These are phyloP conservation scores for Perca fluviatilis DNA, from an alignment of 2,113 vertebrate genomes.

Conservation along the genomic window DNA sequence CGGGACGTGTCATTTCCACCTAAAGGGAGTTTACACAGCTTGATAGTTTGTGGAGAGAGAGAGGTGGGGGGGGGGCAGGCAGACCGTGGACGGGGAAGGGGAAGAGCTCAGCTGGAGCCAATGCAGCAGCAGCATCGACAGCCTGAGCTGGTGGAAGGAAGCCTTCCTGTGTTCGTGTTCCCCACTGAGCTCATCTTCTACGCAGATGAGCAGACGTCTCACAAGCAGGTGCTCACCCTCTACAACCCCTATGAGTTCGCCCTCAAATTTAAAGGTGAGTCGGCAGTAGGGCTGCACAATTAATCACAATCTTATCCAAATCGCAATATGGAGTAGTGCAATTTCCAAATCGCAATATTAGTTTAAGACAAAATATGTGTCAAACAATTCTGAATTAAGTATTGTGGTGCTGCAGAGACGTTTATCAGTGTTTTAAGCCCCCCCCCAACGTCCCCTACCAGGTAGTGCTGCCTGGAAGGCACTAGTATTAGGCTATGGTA, in stretches of 20 bases:
- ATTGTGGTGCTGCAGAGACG: too few species aligned
- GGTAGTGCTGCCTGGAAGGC: too few species aligned
- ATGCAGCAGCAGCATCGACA: conserved; percentile 99
- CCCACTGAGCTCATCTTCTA: conserved; percentile 98
- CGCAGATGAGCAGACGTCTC: conserved; percentile 96
- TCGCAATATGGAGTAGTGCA: too few species aligned
- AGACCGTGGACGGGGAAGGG: conserved; percentile 82
- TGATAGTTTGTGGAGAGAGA: conserved; percentile 49
- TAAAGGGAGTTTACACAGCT: conserved; percentile 48
- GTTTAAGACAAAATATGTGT: too few species aligned
- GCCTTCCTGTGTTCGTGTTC: conserved; percentile 99
- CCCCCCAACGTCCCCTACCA: too few species aligned
- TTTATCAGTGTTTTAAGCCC: too few species aligned
- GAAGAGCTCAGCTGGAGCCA: conserved; percentile 91
- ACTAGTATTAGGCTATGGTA: too few species aligned
- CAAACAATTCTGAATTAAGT: too few species aligned
- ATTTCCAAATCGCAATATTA: too few species aligned
- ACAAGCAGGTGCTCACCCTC: conserved; percentile 99
- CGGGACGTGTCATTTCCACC: conserved; percentile 45
- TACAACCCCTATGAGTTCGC: conserved; percentile 99
- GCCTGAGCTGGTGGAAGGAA: conserved; percentile 99
- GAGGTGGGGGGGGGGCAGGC: conserved; percentile 53
- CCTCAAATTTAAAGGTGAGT: conserved; percentile 99
- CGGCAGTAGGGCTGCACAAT: too few species aligned
- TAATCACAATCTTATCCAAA: too few species aligned